Conservation (phyloP, 2,888 invertebrate species). For the Oxyteleia sp. region DNA sequence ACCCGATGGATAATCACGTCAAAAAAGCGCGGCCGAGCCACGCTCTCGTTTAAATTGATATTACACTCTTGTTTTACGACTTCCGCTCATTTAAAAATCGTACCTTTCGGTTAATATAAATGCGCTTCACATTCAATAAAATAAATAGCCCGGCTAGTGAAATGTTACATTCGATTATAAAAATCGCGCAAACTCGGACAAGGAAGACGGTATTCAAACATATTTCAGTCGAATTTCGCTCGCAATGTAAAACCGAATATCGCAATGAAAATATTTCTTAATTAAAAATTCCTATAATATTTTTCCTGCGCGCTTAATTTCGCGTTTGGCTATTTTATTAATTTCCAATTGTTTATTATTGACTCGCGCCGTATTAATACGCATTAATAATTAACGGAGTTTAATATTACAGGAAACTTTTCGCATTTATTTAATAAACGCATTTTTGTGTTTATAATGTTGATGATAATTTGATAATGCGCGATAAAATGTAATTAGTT, state of each 20-base stretch:
- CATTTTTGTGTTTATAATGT: conserved; percentile 22
- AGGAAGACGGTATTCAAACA: conserved; percentile 10
- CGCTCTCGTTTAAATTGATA: conserved; percentile 28
- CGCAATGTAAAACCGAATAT: conserved; percentile 15
- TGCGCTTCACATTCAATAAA: neutral
- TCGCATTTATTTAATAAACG: conserved; percentile 29
- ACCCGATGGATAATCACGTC: conserved; percentile 13
- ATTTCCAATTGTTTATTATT: conserved; percentile 26
- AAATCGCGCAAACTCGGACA: neutral
- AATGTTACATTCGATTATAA: conserved; percentile 2
- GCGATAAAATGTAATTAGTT: conserved; percentile 41
- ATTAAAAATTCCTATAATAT: conserved; percentile 29
- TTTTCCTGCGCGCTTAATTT: conserved; percentile 19
- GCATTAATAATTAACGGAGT: conserved; percentile 18
- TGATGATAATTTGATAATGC: conserved; percentile 25
- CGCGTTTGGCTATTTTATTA: conserved; percentile 17
- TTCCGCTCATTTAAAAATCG: neutral
- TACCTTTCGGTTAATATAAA: neutral
- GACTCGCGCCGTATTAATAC: conserved; percentile 14
- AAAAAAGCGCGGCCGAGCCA: conserved; percentile 13
- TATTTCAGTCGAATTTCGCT: neutral
- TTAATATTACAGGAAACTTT: conserved; percentile 15
- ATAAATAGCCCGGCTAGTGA: neutral
- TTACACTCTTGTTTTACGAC: neutral
- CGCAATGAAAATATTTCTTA: conserved; percentile 30